phyloP scores from a whole-genome alignment of 1,140 invertebrate genomes.

The Oryzaephilus surinamensis region DNA sequence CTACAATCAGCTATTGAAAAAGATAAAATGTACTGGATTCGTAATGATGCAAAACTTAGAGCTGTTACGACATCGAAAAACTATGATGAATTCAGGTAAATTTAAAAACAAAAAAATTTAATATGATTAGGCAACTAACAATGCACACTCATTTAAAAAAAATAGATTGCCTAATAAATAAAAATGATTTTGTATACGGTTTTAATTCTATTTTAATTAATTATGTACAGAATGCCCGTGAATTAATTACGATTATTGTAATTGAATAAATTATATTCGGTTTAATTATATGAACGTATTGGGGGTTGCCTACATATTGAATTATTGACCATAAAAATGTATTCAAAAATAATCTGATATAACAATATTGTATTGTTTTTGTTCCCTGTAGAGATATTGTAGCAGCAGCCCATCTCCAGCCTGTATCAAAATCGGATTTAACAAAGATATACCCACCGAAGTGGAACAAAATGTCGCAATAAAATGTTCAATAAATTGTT shows the following conservation, averaged over 20 bases:
- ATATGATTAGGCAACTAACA: constrained; percentile 1
- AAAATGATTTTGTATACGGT: too few species aligned
- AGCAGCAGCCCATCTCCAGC: constrained; percentile 38
- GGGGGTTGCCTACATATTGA: too few species aligned
- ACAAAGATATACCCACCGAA: constrained; percentile 13
- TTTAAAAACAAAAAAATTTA: background rate
- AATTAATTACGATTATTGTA: background rate
- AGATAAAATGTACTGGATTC: constrained; percentile 44
- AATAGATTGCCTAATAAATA: too few species aligned
- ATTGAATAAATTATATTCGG: background rate
- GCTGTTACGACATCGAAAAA: constrained; percentile 43
- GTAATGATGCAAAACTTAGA: constrained; percentile 50
- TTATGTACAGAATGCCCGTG: too few species aligned
- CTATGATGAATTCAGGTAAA: constrained; percentile 49
- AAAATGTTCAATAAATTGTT: background rate
- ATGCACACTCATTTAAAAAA: background rate
- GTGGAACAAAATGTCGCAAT: constrained; percentile 8
- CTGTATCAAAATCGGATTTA: constrained; percentile 35
- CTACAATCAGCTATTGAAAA: constrained; percentile 35
- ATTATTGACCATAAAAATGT: too few species aligned
- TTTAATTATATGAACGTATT: too few species aligned
- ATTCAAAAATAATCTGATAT: too few species aligned
- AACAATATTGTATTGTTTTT: too few species aligned
- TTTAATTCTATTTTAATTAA: too few species aligned
- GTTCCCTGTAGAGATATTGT: constrained; percentile 38